phyloP scores from a whole-genome alignment of 2,888 invertebrate species.

The Automeris io region DNA sequence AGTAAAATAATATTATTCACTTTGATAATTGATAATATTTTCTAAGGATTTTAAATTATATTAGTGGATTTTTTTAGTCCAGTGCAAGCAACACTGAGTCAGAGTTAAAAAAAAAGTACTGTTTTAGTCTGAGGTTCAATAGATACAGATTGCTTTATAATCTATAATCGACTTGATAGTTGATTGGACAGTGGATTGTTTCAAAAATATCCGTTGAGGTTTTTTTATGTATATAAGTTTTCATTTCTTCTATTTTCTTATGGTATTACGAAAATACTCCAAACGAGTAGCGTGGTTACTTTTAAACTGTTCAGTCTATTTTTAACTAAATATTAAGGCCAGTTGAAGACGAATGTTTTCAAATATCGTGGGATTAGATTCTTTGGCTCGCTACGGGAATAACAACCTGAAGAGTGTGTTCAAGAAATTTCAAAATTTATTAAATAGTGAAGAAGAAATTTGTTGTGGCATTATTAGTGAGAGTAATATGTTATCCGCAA shows the following conservation, averaged over 20 bases:
- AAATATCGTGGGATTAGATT: constrained; percentile 31
- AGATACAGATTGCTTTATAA: no score
- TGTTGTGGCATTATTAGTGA: constrained; percentile 8
- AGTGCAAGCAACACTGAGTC: no score
- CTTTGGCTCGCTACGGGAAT: constrained; percentile 29
- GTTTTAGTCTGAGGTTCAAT: no score
- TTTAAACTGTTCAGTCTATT: not conserved
- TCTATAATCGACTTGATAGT: no score
- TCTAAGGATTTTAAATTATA: no score
- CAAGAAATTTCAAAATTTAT: constrained; percentile 39
- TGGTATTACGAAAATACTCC: not conserved
- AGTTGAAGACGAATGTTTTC: constrained; percentile 43
- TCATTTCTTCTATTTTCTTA: not conserved
- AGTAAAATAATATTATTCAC: no score
- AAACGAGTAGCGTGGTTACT: not conserved
- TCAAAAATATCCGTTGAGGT: constrained; percentile 2
- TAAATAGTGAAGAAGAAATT: constrained; percentile 26
- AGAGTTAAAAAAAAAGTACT: no score
- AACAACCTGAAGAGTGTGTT: constrained; percentile 39
- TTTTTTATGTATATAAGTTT: not conserved
- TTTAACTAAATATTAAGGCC: not conserved
- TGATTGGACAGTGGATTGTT: not conserved
- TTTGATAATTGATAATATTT: no score
- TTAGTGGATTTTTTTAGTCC: no score
- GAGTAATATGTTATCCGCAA: constrained; percentile 37